phyloP scores from a whole-genome alignment of 2,888 invertebrate genomes.

The Timema podura region DNA sequence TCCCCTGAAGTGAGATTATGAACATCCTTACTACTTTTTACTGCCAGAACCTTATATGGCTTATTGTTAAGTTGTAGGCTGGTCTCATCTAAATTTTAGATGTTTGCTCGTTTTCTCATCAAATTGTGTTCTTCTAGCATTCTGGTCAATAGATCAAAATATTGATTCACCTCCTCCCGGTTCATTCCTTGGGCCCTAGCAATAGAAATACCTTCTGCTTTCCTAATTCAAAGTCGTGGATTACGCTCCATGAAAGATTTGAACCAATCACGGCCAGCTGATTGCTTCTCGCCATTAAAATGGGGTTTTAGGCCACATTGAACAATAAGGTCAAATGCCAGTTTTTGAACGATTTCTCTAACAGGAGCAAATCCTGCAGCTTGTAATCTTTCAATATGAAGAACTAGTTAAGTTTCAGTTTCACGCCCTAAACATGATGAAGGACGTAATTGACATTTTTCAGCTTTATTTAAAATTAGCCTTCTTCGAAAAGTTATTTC shows the following conservation, averaged over 20 bases:
- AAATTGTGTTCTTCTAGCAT: conserved; percentile 26
- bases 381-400: conserved; percentile 14
- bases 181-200: conserved; percentile 8
- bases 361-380: conserved; percentile 2
- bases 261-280: conserved; percentile 8
- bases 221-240: conserved; percentile 5
- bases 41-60: conserved; percentile 17
- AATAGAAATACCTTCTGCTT: conserved; percentile 11
- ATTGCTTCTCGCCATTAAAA: neutral
- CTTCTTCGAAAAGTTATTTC: conserved; percentile 3
- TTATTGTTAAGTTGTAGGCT: conserved; percentile 33
- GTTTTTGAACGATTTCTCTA: conserved; percentile 6
- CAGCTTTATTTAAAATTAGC: conserved; percentile 6
- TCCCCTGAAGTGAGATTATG: conserved; percentile 34
- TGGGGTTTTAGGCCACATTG: neutral
- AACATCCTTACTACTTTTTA: conserved; percentile 27
- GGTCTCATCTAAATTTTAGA: conserved; percentile 35
- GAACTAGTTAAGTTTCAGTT: conserved; percentile 8
- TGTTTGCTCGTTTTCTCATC: conserved; percentile 31
- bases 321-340: neutral
- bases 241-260: conserved; percentile 13
- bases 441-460: neutral
- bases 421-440: conserved; percentile 9
- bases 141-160: conserved; percentile 12
- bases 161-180: conserved; percentile 11